Evolutionary conservation across 1,140 invertebrate genomes (phyloP), one percentile per base, ranked within the genome.

Genomic region (Copidosoma floridanum): DNA sequence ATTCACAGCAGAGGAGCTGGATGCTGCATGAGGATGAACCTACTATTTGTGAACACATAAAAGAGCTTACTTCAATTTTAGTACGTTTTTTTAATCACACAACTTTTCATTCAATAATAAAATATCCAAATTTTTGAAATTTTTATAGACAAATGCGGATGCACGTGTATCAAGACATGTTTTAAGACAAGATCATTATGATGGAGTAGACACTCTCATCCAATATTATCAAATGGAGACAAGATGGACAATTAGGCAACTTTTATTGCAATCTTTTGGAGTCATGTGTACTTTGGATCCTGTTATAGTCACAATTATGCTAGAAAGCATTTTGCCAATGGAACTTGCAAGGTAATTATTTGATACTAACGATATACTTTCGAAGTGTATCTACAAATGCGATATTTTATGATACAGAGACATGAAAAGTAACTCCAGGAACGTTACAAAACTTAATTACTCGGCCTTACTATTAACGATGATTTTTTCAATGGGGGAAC

Each of bases 171-270:
- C 88, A 26, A 86, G 86, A 67, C 86, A 89, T 72, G 86, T 92
- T 43, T 83, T 94, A 66, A 87, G 86, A 62, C 85, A 85, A 64
- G 88, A 92, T 76, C 84, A 88, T 24, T 93, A 92, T 69, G 84
- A 85, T 54, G 87, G 88, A 64, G 87, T 93, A 10, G 86, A 84
- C 32, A 88, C 88, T 63, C 77, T 95, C 41, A 88, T 93, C 48
- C 87, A 93, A 65, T 95, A 93, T 82, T 95, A 95, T 78, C 92
- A 95, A 81, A 94, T 95, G 93, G 93, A 95, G 78, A 86, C 89
- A 3, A 82, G 92, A 66, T 90, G 90, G 87, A 87, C 87, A 1
- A 88, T 95, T 63, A 84, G 93, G 61, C 84, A 91, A 61, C 78
- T 91, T 1, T 80, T 96, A 32, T 80, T 95, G 48, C 83, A 94